A percentile compares a stretch with the other conserved stretches of the same genome.
These are phyloP conservation scores for Anguilla japonica DNA, from an alignment of 2,113 vertebrate species.

Conservation along the genomic window DNA sequence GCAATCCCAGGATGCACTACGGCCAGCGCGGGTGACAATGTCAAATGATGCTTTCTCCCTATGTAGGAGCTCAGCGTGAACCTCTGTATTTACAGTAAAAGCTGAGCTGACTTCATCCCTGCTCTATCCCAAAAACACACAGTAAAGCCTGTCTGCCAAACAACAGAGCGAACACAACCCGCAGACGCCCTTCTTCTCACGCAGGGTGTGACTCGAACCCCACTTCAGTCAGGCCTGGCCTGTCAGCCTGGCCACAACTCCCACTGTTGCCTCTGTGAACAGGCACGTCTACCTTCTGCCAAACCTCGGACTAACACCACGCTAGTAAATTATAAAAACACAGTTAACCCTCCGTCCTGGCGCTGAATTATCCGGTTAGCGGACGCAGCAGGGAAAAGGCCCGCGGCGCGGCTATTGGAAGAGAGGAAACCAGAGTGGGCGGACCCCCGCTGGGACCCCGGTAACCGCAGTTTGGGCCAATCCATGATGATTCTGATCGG, in stretches of 20 bases:
- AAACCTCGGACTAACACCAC: not conserved
- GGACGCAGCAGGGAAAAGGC: not conserved
- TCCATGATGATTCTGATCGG: not conserved
- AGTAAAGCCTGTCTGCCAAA: not conserved
- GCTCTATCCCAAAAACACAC: not conserved
- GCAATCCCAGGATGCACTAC: slow-evolving; percentile 33
- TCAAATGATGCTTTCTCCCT: slow-evolving; percentile 42
- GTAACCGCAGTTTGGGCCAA: not conserved
- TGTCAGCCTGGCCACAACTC: not conserved
- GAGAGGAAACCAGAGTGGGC: not conserved
- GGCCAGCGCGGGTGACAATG: slow-evolving; percentile 45
- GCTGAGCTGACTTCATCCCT: slow-evolving; percentile 3
- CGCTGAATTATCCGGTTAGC: slow-evolving; percentile 38
- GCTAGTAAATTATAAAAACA: not conserved
- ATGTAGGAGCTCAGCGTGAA: not conserved
- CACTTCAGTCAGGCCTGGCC: not conserved
- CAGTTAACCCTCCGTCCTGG: slow-evolving; percentile 29
- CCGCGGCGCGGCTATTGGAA: not conserved
- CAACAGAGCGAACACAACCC: not conserved
- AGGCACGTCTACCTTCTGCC: not conserved
- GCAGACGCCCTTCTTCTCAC: not conserved
- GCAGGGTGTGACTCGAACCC: not conserved
- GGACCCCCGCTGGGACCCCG: not conserved
- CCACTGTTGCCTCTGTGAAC: not conserved
- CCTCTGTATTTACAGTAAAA: not conserved